Evolutionary conservation across 2,888 invertebrate genomes (phyloP), one percentile per base, ranked within the genome.

Genomic region (Mythimna lalbum): DNA sequence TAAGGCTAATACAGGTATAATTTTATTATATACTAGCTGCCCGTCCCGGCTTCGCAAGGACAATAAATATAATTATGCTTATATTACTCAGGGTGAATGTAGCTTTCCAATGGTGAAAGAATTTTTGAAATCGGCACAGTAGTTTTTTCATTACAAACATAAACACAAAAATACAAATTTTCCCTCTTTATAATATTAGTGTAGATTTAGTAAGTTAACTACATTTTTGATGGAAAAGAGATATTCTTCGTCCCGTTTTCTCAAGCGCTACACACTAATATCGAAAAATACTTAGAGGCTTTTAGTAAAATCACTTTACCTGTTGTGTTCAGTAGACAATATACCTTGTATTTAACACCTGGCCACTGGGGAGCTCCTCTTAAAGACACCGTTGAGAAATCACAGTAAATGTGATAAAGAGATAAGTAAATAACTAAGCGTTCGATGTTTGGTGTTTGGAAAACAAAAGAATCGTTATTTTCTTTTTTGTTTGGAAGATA

Each of bases 361-460:
- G 27, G 66, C 56, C 75, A 56, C 73, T 23, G 36, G 64, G 75
- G 67, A 47, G 31, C n/a, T 31, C 14, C 39, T 64, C 47, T 31
- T 64, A 73, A 76, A 66, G 56, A 70, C 63, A 33, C 80, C 80
- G 61, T 36, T n/a, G 76, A 81, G 83, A 81, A 69, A 73, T 83
- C 65, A 62, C 52, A 56, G 65, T 59, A 66, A 80, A 80, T 79
- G 70, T 55, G 63, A 80, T 74, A 67, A 82, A n/a, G 7, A 52
- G 50, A 17, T 59, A 59, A 56, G 55, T 61, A 66, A 57, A 76
- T 63, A 63, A 66, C 17, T 57, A 52, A 60, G 2, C 17, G n/a
- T 27, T 39, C 9, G 50, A 14, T 43, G 60, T 23, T 27, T 31
- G 39, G 12, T 14, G 14, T 50, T 74, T 56, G 14, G 61, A 43